Evolutionary conservation across 2,888 invertebrate species (phyloP).

Genomic region (Iselma pallidipennis): DNA sequence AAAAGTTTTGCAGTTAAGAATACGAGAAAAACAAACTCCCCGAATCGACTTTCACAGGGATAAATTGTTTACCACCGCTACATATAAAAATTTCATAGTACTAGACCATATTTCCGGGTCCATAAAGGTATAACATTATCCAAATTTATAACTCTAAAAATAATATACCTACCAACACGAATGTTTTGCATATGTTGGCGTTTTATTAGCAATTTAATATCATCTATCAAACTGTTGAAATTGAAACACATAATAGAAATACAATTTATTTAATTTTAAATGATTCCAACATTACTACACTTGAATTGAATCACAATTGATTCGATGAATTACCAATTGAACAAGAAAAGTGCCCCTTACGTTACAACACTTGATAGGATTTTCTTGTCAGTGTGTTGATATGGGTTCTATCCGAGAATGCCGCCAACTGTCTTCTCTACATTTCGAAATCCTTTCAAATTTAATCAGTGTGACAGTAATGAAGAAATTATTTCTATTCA

Average conservation of each 20-base stretch:
- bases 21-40: too few relatives aligned
- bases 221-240: too few relatives aligned
- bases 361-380: slow-evolving; percentile 9
- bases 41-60: neutral
- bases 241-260: too few relatives aligned
- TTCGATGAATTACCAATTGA: slow-evolving; percentile 13
- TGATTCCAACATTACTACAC: neutral
- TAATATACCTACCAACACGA: slow-evolving; percentile 21
- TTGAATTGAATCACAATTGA: slow-evolving; percentile 17
- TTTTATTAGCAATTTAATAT: slow-evolving; percentile 19
- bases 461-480: slow-evolving; percentile 19
- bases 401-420: slow-evolving; percentile 15
- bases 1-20: too few relatives aligned
- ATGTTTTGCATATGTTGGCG: slow-evolving; percentile 14
- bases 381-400: slow-evolving; percentile 22
- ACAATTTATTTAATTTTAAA: slow-evolving; percentile 7
- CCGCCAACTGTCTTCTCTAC: slow-evolving; percentile 11
- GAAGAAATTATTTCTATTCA: slow-evolving; percentile 16
- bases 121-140: slow-evolving; percentile 16
- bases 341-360: slow-evolving; percentile 17
- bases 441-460: slow-evolving; percentile 18
- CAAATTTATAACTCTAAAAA: slow-evolving; percentile 19
- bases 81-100: slow-evolving; percentile 16
- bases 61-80: slow-evolving; percentile 10
- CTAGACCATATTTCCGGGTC: slow-evolving; percentile 13